Evolutionary conservation across 2,797 vertebrate species (phyloP).

Genomic region (Lacerta viridis): DNA sequence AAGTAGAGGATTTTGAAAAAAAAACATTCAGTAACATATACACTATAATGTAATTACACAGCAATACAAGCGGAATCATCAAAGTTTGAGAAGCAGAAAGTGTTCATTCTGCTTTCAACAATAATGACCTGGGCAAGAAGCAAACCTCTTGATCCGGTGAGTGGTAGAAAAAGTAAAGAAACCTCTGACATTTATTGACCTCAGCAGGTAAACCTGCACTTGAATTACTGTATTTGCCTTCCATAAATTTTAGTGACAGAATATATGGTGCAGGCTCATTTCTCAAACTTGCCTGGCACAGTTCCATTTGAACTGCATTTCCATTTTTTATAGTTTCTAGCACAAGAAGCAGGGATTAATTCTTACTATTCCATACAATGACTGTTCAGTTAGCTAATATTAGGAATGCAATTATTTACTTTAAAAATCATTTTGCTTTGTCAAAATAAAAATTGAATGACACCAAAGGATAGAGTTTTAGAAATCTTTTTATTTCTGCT

Average conservation of each 20-base stretch:
- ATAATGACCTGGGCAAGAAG: constrained; percentile 93
- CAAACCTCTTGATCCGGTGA: constrained; percentile 85
- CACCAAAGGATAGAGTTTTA: neutral
- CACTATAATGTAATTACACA: constrained; percentile 65
- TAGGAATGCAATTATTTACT: accelerated
- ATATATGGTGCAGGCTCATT: neutral
- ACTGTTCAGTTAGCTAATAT: neutral
- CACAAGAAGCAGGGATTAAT: neutral
- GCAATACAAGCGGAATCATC: constrained; percentile 83
- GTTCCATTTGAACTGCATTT: neutral
- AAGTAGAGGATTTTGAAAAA: neutral
- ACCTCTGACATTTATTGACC: neutral
- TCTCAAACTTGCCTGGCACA: neutral
- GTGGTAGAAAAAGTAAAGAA: constrained; percentile 57
- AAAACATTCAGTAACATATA: neutral
- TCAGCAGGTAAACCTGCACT: constrained; percentile 22
- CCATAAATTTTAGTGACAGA: neutral
- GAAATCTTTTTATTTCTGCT: neutral
- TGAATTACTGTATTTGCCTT: neutral
- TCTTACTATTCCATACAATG: neutral
- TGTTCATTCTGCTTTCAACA: constrained; percentile 92
- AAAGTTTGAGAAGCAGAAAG: constrained; percentile 84
- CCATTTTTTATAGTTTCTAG: neutral
- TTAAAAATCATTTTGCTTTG: neutral
- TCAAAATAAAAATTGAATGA: neutral